phyloP scores from a whole-genome alignment of 2,113 vertebrate genomes.

The Equus przewalskii region DNA sequence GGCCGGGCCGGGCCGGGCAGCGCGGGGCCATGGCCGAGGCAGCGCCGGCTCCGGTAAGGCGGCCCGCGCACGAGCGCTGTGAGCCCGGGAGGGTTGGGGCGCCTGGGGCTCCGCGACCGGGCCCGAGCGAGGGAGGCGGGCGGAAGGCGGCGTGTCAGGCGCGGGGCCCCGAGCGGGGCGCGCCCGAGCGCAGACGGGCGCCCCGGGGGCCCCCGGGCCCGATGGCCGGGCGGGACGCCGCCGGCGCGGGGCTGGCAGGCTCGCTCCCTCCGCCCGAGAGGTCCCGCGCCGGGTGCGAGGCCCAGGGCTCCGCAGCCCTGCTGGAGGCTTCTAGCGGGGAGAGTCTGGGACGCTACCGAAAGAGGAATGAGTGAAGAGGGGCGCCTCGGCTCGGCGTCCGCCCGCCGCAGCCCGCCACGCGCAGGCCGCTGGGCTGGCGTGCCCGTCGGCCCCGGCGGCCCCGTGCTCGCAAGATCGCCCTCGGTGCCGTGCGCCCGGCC shows the following conservation, averaged over 20 bases:
- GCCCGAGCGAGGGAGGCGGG: background rate
- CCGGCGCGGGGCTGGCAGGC: background rate
- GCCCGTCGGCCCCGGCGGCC: background rate
- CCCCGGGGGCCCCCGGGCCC: background rate
- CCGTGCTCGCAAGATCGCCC: background rate
- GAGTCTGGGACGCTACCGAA: background rate
- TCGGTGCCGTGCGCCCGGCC: background rate
- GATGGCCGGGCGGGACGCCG: background rate
- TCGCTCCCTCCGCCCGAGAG: background rate
- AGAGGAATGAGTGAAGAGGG: background rate
- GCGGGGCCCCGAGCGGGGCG: background rate
- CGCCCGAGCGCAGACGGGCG: background rate
- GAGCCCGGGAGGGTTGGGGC: background rate
- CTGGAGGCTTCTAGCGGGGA: background rate
- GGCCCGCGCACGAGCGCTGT: background rate
- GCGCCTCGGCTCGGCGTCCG: background rate
- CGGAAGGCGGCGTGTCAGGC: background rate
- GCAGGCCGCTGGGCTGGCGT: background rate
- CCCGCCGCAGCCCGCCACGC: background rate
- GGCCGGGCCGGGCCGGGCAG: background rate
- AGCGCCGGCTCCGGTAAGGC: conserved; percentile 84
- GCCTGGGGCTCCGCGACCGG: background rate
- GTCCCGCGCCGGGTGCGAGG: background rate
- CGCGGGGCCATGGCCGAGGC: conserved; percentile 84
- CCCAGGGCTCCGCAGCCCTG: background rate